These are phyloP conservation scores for Haemorhous mexicanus DNA, from an alignment of 2,113 vertebrate species.

Conservation along the genomic window DNA sequence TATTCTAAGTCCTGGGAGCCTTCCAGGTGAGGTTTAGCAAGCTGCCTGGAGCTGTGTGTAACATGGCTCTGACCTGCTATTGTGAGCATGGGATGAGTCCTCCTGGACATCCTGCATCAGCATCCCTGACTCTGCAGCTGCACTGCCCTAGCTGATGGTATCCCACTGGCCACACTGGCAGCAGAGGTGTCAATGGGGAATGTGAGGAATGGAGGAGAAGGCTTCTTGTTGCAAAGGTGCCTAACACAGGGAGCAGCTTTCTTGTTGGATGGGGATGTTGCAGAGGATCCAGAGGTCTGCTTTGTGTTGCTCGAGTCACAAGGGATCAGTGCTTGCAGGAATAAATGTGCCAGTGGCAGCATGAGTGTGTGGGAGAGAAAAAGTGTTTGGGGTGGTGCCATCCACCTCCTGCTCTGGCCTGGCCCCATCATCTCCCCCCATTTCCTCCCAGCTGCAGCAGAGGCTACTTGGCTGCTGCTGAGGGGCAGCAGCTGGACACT, in stretches of 20 bases:
- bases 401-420: not conserved
- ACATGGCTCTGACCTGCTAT: not conserved
- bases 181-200: rapidly evolving
- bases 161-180: not conserved
- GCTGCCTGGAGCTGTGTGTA: not conserved
- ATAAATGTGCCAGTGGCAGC: not conserved
- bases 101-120: not conserved
- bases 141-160: not conserved
- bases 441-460: not conserved
- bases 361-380: not conserved
- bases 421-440: rapidly evolving
- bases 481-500: not conserved
- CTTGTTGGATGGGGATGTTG: not conserved
- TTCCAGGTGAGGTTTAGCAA: not conserved
- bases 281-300: not conserved
- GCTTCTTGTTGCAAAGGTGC: not conserved
- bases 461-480: not conserved
- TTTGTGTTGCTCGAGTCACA: not conserved
- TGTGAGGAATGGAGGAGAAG: not conserved
- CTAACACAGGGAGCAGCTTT: not conserved
- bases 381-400: not conserved
- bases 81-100: not conserved
- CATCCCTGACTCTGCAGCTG: not conserved
- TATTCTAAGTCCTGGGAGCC: not conserved
- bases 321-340: not conserved